Base-by-base conservation (phyloP, 2,888 invertebrate species). In the Eueremaeus valkanovi region DNA sequence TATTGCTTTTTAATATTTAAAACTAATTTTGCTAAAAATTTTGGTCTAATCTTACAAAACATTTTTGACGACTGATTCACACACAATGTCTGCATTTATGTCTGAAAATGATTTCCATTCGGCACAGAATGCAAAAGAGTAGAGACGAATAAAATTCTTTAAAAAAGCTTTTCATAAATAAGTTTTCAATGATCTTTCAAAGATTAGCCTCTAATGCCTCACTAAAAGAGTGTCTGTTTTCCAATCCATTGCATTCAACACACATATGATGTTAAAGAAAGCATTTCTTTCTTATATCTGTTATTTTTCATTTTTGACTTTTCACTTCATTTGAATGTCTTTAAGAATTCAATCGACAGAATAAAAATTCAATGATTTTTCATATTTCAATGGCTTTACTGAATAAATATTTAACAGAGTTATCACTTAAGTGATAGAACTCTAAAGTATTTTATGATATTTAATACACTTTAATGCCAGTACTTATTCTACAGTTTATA, bases 131-230 rank as follows among this genome's bases (percentile, higher is more conserved):
- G n/a, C n/a, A n/a, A n/a, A 51, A 51, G 3, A 51, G 18, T 45
- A 45, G 18, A 45, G 45, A 18, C 18, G 11, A 18, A 45, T 18
- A 45, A 18, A 51, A 51, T 45, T 45, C 21, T 51, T 51, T 21
- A 51, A 51, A 51, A 51, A 51, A 51, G 51, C 61, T 40, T 66
- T 66, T 36, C 21, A 66, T 66, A 66, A 36, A 36, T 31, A 66
- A 66, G 31, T 66, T 66, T 66, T 66, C 66, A 66, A 66, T 66
- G 66, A 66, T 66, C n/a, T 66, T 33, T 61, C 27, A 61, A 31
- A 66, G 66, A 66, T 66, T 66, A 66, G 66, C 1, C 9, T 40
- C 21, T 66, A 66, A 66, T 66, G 66, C 66, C 31, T 29, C 31
- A 3, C 55, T n/a, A 66, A 36, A 66, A 36, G 8, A 66, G 21